Evolutionary conservation across 2,113 vertebrate genomes (phyloP), one percentile per base, ranked within the genome.

Genomic region (Scopus umbretta): DNA sequence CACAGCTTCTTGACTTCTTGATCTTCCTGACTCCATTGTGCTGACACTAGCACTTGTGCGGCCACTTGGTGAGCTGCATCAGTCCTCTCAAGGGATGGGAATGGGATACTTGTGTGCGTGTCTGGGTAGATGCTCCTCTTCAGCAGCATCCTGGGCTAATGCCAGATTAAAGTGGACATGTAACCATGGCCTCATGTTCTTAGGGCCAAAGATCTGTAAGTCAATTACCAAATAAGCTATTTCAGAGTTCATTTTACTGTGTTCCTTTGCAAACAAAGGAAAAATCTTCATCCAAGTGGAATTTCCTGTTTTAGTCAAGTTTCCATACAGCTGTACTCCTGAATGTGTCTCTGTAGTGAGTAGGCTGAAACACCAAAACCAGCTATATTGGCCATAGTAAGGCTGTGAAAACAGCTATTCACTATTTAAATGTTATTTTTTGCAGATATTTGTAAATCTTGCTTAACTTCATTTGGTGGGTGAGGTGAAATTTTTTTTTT

Each of bases 1-100:
- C 32, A 36, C 0, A 0, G 56, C 49, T 68, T 1, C n/a, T 1
- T 47, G 0, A 52, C 49, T 68, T 1, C n/a, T 1, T 47, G 53
- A 43, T 43, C 11, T 72, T 27, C 47, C 43, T 72, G 70, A 70
- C 40, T 71, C 38, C 20, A 7, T 1, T 71, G 61, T 29, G 29
- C 65, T 71, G 65, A 20, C 32, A 13, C 4, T 20, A 73, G 55
- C 34, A 3, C 40, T 71, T 20, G 30, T 22, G 36, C 0, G 13
- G 74, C 13, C 40, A 1, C 29, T 11, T 14, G 27, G 36, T 63
- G 62, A 86, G 40, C 59, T 49, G 20, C 38, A 20, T 30, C 38
- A 5, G 8, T 8, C 13, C 53, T 52, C 49, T 47, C 38, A 13
- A 16, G 53, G 20, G 9, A 11, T 32, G 2, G 53, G 29, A 68